Conservation (phyloP, 2,113 vertebrate species). For the Leptobrachium leishanense region DNA sequence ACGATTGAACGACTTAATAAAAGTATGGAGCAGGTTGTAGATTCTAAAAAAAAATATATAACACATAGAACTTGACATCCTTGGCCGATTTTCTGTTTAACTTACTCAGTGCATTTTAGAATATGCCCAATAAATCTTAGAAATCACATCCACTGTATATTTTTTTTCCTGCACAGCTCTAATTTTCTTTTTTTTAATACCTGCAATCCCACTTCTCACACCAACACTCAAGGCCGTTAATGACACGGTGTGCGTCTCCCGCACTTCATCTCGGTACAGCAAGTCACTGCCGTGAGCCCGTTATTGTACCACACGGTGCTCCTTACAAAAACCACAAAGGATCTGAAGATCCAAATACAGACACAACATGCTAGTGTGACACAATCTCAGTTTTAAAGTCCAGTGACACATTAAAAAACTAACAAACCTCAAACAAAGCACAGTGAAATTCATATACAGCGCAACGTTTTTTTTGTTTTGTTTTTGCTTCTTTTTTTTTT, state of each 20-base stretch:
- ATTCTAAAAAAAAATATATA: too few relatives aligned
- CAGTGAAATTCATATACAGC: constrained; percentile 31
- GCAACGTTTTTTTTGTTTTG: not conserved
- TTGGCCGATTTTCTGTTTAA: too few relatives aligned
- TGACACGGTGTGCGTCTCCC: not conserved
- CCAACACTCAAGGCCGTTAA: not conserved
- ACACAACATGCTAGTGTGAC: constrained; percentile 3
- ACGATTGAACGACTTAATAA: too few relatives aligned
- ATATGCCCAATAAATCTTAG: not conserved
- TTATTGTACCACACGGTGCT: not conserved
- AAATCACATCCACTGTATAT: not conserved
- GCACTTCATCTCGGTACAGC: not conserved
- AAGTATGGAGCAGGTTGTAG: too few relatives aligned
- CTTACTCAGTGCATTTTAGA: too few relatives aligned
- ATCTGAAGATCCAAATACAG: not conserved
- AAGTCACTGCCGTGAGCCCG: not conserved
- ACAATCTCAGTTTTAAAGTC: not conserved
- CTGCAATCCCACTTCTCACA: not conserved
- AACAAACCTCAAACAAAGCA: not conserved
- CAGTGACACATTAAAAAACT: not conserved
- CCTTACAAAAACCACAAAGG: not conserved
- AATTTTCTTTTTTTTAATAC: not conserved
- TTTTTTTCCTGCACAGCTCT: not conserved
- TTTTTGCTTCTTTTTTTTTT: not conserved
- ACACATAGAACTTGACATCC: too few relatives aligned